Evolutionary conservation across 2,888 invertebrate genomes (phyloP).

Genomic region (Dorcus hopei): DNA sequence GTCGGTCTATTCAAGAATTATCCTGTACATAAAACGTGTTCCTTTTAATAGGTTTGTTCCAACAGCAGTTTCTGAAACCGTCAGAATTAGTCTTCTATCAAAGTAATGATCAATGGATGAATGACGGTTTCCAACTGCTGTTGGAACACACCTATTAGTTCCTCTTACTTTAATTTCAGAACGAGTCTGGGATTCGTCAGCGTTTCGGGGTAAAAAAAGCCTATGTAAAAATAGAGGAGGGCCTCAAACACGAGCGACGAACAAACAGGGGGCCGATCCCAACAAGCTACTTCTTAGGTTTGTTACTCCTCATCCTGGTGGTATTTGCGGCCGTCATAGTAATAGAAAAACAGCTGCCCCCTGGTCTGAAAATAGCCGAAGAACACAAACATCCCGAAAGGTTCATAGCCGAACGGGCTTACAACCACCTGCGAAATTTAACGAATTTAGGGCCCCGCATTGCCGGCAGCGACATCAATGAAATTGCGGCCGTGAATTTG

Average conservation of each 20-base stretch:
- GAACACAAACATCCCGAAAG: constrained; percentile 45
- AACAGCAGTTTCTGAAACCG: no score
- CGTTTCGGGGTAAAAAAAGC: constrained; percentile 13
- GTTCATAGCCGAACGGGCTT: constrained; percentile 65
- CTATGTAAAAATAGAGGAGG: background rate
- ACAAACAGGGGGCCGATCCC: constrained; percentile 41
- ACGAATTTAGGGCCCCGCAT: constrained; percentile 61
- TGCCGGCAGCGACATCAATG: constrained; percentile 67
- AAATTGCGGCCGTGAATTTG: constrained; percentile 56
- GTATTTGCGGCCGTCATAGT: constrained; percentile 56
- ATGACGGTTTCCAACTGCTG: no score
- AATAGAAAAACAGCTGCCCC: constrained; percentile 60
- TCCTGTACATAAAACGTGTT: no score
- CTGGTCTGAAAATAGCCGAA: constrained; percentile 50
- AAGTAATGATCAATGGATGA: no score
- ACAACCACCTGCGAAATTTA: constrained; percentile 61
- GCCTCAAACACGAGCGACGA: constrained; percentile 4
- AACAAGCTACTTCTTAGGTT: constrained; percentile 52
- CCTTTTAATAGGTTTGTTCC: no score
- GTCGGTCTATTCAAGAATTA: no score
- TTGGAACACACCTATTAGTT: no score
- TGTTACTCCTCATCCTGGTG: constrained; percentile 53
- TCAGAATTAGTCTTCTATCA: no score
- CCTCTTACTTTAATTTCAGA: constrained; percentile 6
- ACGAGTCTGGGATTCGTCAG: constrained; percentile 12